phyloP scores from a whole-genome alignment of 2,113 vertebrate genomes.

The Ptilonorhynchus violaceus region DNA sequence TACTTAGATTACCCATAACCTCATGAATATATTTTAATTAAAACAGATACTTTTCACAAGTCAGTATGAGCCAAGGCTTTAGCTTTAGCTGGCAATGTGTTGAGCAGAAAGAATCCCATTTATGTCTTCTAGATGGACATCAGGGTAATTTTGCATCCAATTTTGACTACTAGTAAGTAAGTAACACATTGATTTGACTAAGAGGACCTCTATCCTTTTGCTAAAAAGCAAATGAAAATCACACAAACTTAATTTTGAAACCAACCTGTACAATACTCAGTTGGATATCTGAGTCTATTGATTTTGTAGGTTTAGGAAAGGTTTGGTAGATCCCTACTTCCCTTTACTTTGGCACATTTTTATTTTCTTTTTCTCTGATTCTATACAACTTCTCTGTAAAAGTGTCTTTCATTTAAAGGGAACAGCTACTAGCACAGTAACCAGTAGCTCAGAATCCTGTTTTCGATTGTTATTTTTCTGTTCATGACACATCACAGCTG shows the following conservation, averaged over 20 bases:
- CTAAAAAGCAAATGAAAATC: neutral
- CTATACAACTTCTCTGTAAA: neutral
- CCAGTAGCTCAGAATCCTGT: neutral
- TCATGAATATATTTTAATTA: neutral
- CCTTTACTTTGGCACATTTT: neutral
- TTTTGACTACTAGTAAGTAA: neutral
- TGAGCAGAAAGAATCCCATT: neutral
- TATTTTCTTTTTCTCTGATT: neutral
- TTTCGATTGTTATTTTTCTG: neutral
- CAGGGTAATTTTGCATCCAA: neutral
- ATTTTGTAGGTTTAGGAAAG: neutral
- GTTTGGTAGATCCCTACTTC: neutral
- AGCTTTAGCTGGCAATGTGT: neutral
- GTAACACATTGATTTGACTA: neutral
- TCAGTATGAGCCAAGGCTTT: neutral
- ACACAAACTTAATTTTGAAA: neutral
- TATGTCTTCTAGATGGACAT: neutral
- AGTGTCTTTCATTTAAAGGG: neutral
- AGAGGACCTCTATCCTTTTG: neutral
- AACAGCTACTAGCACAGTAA: constrained; percentile 6
- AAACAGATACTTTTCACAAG: neutral
- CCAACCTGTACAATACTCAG: neutral
- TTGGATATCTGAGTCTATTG: neutral
- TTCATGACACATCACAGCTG: neutral
- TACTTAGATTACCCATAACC: neutral